phyloP scores from a whole-genome alignment of 2,888 invertebrate genomes.

The Drosophila aldrichi region DNA sequence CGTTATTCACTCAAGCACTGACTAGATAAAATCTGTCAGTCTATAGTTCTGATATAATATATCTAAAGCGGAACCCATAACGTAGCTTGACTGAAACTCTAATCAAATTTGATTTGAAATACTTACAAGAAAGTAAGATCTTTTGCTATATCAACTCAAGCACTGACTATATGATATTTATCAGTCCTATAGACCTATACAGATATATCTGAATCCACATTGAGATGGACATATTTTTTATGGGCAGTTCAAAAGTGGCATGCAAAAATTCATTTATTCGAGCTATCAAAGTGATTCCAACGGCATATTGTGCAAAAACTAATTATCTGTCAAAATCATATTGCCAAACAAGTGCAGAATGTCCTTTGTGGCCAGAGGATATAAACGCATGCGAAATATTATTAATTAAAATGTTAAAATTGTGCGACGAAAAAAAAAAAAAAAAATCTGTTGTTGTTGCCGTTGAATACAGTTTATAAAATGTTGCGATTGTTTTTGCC shows the following conservation, averaged over 20 bases:
- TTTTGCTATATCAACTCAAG: too few species aligned
- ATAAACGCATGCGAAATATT: constrained; percentile 34
- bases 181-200: too few species aligned
- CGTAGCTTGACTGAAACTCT: too few species aligned
- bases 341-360: constrained; percentile 44
- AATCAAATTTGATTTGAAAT: too few species aligned
- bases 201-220: background rate
- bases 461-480: background rate
- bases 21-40: too few species aligned
- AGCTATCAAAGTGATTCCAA: constrained; percentile 52
- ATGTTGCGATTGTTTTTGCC: background rate
- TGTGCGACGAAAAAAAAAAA: background rate
- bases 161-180: too few species aligned
- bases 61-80: too few species aligned
- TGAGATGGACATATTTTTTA: constrained; percentile 4
- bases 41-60: too few species aligned
- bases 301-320: constrained; percentile 62
- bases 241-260: constrained; percentile 10
- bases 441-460: background rate
- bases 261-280: constrained; percentile 25
- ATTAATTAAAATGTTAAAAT: constrained; percentile 55
- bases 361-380: constrained; percentile 19
- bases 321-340: constrained; percentile 75
- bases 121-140: too few species aligned
- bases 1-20: too few species aligned